These are phyloP conservation scores for Amphipoea oculea DNA, from an alignment of 2,888 invertebrate genomes.

Conservation along the genomic window DNA sequence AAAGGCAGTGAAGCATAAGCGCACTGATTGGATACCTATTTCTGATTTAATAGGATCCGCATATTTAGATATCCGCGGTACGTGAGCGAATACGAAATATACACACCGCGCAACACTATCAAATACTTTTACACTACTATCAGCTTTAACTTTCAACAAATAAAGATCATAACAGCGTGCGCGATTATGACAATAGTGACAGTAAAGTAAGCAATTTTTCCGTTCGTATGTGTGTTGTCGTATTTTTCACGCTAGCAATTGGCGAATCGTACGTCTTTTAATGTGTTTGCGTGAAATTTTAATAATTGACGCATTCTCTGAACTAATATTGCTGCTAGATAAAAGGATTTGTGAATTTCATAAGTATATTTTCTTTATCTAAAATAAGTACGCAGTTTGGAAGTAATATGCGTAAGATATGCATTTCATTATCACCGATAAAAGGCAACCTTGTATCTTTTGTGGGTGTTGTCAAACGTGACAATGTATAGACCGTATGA, in stretches of 20 bases:
- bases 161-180: constrained; percentile 37
- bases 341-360: constrained; percentile 18
- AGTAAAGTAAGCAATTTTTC: constrained; percentile 34
- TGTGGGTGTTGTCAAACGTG: not conserved
- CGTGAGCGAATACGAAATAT: constrained; percentile 51
- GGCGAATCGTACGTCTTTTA: constrained; percentile 54
- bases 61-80: constrained; percentile 76
- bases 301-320: constrained; percentile 63
- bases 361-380: constrained; percentile 47
- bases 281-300: constrained; percentile 65
- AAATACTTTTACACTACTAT: constrained; percentile 17
- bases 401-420: not conserved
- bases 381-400: constrained; percentile 4
- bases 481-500: not conserved
- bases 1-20: constrained; percentile 77
- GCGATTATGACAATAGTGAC: constrained; percentile 46
- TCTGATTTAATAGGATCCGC: constrained; percentile 81
- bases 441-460: not conserved
- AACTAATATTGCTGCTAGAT: constrained; percentile 33
- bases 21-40: constrained; percentile 86
- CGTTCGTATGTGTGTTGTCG: constrained; percentile 45
- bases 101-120: constrained; percentile 29
- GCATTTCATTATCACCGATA: not conserved
- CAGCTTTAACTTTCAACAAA: constrained; percentile 12
- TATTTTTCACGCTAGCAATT: constrained; percentile 58